Base-by-base conservation (phyloP, 2,113 vertebrate species). In the Halichoeres trimaculatus region DNA sequence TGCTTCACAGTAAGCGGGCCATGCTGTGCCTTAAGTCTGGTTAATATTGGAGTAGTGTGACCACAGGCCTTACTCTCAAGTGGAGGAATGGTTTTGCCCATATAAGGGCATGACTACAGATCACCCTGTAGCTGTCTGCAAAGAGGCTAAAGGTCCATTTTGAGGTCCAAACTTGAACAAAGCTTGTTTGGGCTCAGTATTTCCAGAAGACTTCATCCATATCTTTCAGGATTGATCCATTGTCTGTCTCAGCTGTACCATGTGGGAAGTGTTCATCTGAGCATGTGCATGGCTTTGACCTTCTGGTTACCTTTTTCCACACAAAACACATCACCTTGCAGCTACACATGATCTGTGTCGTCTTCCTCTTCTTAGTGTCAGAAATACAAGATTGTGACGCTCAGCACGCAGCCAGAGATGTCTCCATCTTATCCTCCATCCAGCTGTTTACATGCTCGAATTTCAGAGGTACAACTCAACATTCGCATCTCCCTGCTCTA, bases 361-460 rank as follows among this genome's bases (percentile, higher is more conserved):
- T 47, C 20, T 45, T 17, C 14, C 43, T 6, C 6, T 55, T n/a
- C 36, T 61, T 34, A 17, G 10, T 16, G 23, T 55, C 59, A 55
- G 3, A 3, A 48, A 64, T 26, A n/a, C 51, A 30, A 51, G 13
- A 57, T 65, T 52, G 59, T 16, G n/a, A n/a, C n/a, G n/a, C 51
- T 34, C 41, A 48, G 22, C 38, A 8, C 40, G 20, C 41, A 38
- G 35, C 24, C 10, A 24, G 20, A 3, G 12, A 51, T 38, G 22
- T 53, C 50, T 66, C 22, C 20, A 53, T 66, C 10, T 40, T 11
- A 61, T 10, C 10, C 22, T 17, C 5, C 53, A 30, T 74, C 48
- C 26, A 45, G 47, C 14, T 1, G 47, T 53, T 75, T 55, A 51
- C 66, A 66, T 56, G 50, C 76, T 62, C 55, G 35, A 13, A 66